Conservation (phyloP, 2,113 vertebrate genomes). For the Engraulis encrasicolus region DNA sequence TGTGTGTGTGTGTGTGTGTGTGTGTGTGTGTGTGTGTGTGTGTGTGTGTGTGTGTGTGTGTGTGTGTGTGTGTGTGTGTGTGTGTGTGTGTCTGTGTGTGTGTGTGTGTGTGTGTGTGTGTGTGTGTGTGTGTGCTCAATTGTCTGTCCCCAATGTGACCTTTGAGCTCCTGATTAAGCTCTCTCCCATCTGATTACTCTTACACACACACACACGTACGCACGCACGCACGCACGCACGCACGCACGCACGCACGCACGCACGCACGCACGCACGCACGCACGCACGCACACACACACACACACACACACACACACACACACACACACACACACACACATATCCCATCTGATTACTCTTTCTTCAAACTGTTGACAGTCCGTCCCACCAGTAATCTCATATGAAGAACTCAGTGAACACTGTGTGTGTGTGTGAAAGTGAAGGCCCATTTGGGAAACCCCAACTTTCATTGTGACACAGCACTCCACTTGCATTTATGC, state of each 20-base stretch:
- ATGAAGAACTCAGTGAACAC: not conserved
- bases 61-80: conserved; percentile 3
- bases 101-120: not conserved
- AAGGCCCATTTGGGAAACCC: too few relatives aligned
- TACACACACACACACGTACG: too few relatives aligned
- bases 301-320: too few relatives aligned
- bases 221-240: too few relatives aligned
- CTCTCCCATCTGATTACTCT: conserved; percentile 15
- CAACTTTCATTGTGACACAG: too few relatives aligned
- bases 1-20: not conserved
- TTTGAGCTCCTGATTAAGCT: not conserved
- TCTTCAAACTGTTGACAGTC: not conserved
- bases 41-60: not conserved
- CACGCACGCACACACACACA: too few relatives aligned
- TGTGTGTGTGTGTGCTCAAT: conserved; percentile 37
- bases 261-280: too few relatives aligned
- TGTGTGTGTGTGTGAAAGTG: too few relatives aligned
- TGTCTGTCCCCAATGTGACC: not conserved
- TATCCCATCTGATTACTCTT: conserved; percentile 15
- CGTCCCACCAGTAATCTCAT: not conserved
- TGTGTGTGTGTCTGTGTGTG: conserved; percentile 44
- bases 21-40: conserved; percentile 38
- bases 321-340: too few relatives aligned
- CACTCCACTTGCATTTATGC: not conserved
- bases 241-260: too few relatives aligned